Percentiles rank a stretch among this genome's conserved stretches.
Conservation (phyloP, 2,113 vertebrate species). For the Erpornis zantholeuca region DNA sequence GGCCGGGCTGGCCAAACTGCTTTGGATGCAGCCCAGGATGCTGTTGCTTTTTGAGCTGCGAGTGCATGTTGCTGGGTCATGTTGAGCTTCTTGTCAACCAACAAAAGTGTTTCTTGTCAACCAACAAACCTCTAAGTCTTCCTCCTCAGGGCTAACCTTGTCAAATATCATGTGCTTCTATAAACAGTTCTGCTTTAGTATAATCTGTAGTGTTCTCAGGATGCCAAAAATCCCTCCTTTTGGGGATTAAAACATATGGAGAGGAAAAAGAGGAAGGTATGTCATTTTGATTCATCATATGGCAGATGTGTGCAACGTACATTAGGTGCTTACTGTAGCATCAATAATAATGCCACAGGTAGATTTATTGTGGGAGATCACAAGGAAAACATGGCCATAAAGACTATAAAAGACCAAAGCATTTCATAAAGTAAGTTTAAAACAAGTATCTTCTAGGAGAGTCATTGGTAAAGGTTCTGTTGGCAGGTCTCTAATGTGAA, state of each 20-base stretch:
- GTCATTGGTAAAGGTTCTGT: not conserved
- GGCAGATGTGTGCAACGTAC: not conserved
- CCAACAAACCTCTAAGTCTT: not conserved
- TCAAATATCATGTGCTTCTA: not conserved
- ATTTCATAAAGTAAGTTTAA: not conserved
- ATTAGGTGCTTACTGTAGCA: constrained; percentile 56
- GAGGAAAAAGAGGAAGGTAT: not conserved
- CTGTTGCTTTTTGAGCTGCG: not conserved
- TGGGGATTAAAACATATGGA: constrained; percentile 16
- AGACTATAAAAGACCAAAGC: not conserved
- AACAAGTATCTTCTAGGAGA: not conserved
- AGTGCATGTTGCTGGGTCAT: rapidly evolving
- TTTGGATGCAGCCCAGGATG: not conserved
- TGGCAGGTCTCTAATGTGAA: not conserved
- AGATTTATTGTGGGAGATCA: constrained; percentile 13
- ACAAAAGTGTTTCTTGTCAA: not conserved
- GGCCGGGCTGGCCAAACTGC: rapidly evolving
- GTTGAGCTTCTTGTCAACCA: not conserved
- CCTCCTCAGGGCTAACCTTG: not conserved
- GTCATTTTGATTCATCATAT: constrained; percentile 47
- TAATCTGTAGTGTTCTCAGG: not conserved
- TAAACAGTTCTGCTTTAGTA: not conserved
- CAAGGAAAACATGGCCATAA: not conserved
- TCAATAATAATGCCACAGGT: constrained; percentile 30
- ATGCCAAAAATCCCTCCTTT: not conserved